Evolutionary conservation across 1,140 invertebrate genomes (phyloP), one percentile per base, ranked within the genome.

Genomic region (Psilanteris sp.): DNA sequence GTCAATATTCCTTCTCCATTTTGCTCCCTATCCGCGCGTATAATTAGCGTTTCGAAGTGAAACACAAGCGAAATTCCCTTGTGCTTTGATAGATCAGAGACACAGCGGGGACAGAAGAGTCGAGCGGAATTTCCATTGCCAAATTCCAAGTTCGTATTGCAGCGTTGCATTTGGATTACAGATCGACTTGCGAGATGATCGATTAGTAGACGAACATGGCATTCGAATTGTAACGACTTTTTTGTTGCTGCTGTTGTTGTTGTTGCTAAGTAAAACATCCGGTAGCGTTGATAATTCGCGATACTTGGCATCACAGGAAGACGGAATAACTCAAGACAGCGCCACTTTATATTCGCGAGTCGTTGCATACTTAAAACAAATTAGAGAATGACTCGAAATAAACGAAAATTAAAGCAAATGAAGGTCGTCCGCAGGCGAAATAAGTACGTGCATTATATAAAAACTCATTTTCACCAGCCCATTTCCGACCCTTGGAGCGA

Each of bases 361-460:
- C 27, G 44, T 52, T 50, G 44, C 44, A 64, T 52, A 50, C 44
- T 64, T 64, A 64, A 64, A 41, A 43, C 34, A 52, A 64, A 64
- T 64, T 64, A 64, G 36, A 41, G 59, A 52, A 64, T 43, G n/a
- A 41, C n/a, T 9, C 10, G 44, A 64, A 52, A 50, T 50, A 41
- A 50, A 50, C 36, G 36, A 64, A 66, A 66, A 54, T 66, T 52
- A 36, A 66, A 66, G 29, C 37, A 66, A 66, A 66, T 11, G 37
- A 44, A 24, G 22, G 11, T 22, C 10, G 61, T 43, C 36, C 43
- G 61, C 37, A 18, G 37, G n/a, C 43, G 36, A 62, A 62, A 48
- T 62, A 39, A 62, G 57, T 15, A 29, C 43, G 43, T 62, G 27
- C 43, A 62, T 62, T 62, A 48, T 62, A 48, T 29, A 48, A 62